These are phyloP conservation scores for Acholoe squamosa DNA, from an alignment of 2,888 invertebrate genomes.

Conservation along the genomic window DNA sequence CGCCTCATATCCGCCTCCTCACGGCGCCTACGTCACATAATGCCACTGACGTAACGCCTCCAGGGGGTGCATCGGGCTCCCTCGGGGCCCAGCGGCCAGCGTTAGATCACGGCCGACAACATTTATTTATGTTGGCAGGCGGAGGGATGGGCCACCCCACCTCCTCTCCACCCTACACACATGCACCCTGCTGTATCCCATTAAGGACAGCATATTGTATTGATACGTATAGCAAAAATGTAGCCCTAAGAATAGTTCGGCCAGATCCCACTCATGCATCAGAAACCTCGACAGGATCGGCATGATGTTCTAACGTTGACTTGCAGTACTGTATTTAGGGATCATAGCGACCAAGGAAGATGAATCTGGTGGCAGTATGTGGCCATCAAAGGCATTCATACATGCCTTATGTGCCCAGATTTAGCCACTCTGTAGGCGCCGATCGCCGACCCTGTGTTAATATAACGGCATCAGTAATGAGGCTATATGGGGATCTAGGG, in stretches of 20 bases:
- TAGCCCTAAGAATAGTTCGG: too few species aligned
- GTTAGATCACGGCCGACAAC: background rate
- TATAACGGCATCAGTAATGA: background rate
- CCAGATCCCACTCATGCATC: too few species aligned
- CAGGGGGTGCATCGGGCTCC: background rate
- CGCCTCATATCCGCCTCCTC: background rate
- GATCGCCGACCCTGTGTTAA: background rate
- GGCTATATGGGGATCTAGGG: too few species aligned
- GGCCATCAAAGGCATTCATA: too few species aligned
- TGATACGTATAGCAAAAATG: too few species aligned
- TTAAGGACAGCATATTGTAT: too few species aligned
- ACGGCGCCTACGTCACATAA: background rate
- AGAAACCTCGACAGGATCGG: too few species aligned
- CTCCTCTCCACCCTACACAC: background rate
- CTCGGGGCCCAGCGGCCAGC: background rate
- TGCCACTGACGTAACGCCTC: background rate
- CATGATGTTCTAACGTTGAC: too few species aligned
- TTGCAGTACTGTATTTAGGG: too few species aligned
- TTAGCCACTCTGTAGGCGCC: background rate
- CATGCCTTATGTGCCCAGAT: background rate
- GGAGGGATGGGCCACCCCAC: background rate
- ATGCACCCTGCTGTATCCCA: too few species aligned
- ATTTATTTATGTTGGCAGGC: constrained; percentile 20
- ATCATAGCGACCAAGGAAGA: too few species aligned
- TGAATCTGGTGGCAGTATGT: too few species aligned